phyloP scores from a whole-genome alignment of 2,888 invertebrate species.

The Dicyrtoma fusca region DNA sequence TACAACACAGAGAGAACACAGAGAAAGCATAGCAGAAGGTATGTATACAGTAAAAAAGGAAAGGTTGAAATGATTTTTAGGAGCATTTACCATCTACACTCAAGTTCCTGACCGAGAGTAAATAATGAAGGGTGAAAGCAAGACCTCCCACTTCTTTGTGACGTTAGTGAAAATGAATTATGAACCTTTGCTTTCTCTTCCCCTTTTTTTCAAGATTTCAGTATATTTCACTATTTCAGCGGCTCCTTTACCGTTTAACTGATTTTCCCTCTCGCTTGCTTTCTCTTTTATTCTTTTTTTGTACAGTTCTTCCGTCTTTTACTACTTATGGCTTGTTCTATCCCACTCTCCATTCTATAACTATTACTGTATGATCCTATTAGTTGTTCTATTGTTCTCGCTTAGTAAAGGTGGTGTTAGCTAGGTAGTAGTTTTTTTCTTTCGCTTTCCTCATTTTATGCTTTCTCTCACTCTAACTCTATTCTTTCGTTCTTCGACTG shows the following conservation, averaged over 20 bases:
- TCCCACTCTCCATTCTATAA: background rate
- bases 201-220: too few species aligned
- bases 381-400: too few species aligned
- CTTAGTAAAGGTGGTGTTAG: too few species aligned
- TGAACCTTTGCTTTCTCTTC: conserved; percentile 16
- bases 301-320: background rate
- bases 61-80: background rate
- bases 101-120: background rate
- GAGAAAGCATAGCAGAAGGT: too few species aligned
- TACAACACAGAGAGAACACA: background rate
- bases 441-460: too few species aligned
- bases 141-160: conserved; percentile 8
- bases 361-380: too few species aligned
- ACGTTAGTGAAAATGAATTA: conserved; percentile 21
- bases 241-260: too few species aligned
- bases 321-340: background rate
- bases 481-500: too few species aligned
- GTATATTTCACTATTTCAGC: too few species aligned
- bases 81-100: background rate
- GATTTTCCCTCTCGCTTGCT: background rate
- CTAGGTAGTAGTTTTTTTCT: too few species aligned
- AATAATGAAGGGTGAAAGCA: conserved; percentile 15
- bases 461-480: too few species aligned
- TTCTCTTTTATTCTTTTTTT: conserved; percentile 13
- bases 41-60: background rate